Evolutionary conservation across 2,888 invertebrate genomes (phyloP).

Genomic region (Muscina levida): DNA sequence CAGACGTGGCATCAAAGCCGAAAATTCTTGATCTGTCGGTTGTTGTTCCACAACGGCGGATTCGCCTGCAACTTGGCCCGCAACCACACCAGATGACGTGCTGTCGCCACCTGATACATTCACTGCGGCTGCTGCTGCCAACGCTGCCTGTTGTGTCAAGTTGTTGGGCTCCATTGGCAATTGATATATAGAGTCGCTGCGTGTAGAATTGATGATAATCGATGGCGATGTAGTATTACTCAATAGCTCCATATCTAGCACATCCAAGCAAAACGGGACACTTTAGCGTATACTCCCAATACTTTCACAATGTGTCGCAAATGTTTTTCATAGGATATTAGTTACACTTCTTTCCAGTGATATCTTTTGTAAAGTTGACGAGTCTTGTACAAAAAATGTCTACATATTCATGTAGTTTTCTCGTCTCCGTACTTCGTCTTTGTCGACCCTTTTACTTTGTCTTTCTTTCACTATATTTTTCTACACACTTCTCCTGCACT

Average conservation of each 20-base stretch:
- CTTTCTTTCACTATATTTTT: slow-evolving; percentile 20
- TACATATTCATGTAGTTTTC: slow-evolving; percentile 29
- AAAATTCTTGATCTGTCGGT: neutral
- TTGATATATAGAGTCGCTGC: slow-evolving; percentile 37
- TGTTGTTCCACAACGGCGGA: neutral
- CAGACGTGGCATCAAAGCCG: slow-evolving; percentile 48
- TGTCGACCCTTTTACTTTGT: slow-evolving; percentile 35
- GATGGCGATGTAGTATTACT: slow-evolving; percentile 47
- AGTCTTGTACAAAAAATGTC: slow-evolving; percentile 41
- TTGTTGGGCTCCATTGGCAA: slow-evolving; percentile 50
- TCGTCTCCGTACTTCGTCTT: slow-evolving; percentile 38
- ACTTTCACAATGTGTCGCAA: slow-evolving; percentile 11
- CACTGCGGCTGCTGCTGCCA: slow-evolving; percentile 1
- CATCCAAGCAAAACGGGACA: slow-evolving; percentile 32
- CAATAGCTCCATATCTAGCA: slow-evolving; percentile 55
- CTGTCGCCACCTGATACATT: neutral
- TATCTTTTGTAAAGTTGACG: slow-evolving; percentile 24
- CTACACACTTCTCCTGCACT: slow-evolving; percentile 21
- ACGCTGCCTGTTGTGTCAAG: slow-evolving; percentile 41
- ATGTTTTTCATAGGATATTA: neutral
- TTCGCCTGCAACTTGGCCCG: neutral
- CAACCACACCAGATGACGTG: neutral
- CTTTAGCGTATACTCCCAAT: neutral
- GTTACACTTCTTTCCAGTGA: neutral
- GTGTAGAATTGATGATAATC: slow-evolving; percentile 12